Evolutionary conservation across 2,888 invertebrate species (phyloP).

Genomic region (Junonia oenone): DNA sequence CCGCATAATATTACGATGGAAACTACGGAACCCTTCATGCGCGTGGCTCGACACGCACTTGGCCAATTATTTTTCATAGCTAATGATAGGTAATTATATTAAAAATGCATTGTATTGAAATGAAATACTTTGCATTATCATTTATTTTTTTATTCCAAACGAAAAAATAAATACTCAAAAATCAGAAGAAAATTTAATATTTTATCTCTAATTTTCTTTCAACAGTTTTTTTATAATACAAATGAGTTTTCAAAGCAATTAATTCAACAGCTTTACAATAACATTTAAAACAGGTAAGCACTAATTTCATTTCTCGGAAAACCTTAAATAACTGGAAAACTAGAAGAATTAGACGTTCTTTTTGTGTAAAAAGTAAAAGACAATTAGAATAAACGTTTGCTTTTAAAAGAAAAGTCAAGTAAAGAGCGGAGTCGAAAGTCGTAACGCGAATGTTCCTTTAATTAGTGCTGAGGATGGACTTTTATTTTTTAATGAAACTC

Average conservation of each 20-base stretch:
- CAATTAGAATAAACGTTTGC: neutral
- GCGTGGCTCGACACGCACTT: too few species aligned
- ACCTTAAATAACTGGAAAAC: neutral
- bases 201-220: too few species aligned
- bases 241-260: neutral
- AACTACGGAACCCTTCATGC: too few species aligned
- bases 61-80: too few species aligned
- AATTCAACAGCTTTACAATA: neutral
- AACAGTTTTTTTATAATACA: too few species aligned
- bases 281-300: neutral
- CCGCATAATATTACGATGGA: too few species aligned
- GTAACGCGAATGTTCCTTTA: constrained; percentile 1
- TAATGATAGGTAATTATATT: too few species aligned
- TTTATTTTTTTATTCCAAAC: too few species aligned
- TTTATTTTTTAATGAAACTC: neutral
- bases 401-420: constrained; percentile 1
- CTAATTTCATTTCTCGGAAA: neutral
- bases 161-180: too few species aligned
- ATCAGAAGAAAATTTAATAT: too few species aligned
- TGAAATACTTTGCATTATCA: too few species aligned
- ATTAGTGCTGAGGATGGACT: neutral
- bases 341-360: neutral
- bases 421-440: neutral
- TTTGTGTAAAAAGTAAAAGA: neutral
- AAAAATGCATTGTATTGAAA: too few species aligned